Conservation (phyloP, 2,888 invertebrate species). For the Chymomyza fuscimana region DNA sequence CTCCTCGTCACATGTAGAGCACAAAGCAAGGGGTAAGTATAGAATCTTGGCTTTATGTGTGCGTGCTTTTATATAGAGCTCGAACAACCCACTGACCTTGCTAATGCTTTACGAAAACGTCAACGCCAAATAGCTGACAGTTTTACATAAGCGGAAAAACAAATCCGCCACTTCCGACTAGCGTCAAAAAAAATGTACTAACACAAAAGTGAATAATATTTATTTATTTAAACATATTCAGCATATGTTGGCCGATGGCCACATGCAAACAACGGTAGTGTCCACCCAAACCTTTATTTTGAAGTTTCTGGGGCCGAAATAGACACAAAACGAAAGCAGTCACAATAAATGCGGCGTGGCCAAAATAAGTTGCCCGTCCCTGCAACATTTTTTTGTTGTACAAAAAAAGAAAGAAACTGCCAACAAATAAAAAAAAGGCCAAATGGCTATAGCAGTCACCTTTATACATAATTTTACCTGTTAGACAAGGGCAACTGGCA, state of each 20-base stretch:
- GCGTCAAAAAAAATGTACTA: slow-evolving; percentile 30
- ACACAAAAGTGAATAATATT: slow-evolving; percentile 25
- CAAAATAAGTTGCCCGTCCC: slow-evolving; percentile 16
- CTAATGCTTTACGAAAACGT: not conserved
- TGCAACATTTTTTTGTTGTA: not conserved
- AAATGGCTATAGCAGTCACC: slow-evolving; percentile 34
- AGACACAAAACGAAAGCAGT: slow-evolving; percentile 44
- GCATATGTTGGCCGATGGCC: slow-evolving; percentile 62
- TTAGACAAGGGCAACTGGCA: slow-evolving; percentile 30
- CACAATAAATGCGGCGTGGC: slow-evolving; percentile 50
- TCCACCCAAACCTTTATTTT: slow-evolving; percentile 2
- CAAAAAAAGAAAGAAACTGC: slow-evolving; percentile 4
- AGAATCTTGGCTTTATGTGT: not conserved
- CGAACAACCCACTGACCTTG: slow-evolving; percentile 13
- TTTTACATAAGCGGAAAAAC: slow-evolving; percentile 70
- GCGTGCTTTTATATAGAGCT: not conserved
- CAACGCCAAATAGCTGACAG: slow-evolving; percentile 5
- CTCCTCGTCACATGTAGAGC: slow-evolving; percentile 65
- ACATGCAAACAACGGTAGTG: slow-evolving; percentile 14
- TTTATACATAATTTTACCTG: slow-evolving; percentile 65
- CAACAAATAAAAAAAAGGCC: slow-evolving; percentile 27
- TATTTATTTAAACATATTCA: slow-evolving; percentile 72
- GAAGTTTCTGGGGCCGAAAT: slow-evolving; percentile 10
- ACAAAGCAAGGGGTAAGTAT: slow-evolving; percentile 62
- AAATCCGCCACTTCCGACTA: slow-evolving; percentile 78